Evolutionary conservation across 1,140 invertebrate species (phyloP), one percentile per base, ranked within the genome.

Genomic region (Drosophila fuyamai): DNA sequence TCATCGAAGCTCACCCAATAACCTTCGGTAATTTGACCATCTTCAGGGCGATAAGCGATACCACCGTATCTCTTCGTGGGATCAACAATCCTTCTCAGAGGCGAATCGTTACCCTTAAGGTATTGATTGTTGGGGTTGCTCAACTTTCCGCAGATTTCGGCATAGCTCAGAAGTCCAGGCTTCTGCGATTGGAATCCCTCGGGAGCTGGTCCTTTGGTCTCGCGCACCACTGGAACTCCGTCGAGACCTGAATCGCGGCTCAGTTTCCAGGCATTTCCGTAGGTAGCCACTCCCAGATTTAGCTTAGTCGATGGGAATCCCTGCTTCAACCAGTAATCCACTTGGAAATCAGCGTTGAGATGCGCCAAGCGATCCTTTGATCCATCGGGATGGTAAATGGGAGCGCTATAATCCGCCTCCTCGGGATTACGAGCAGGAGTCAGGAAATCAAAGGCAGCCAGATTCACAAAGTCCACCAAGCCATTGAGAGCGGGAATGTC

Each of bases 1-100:
- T 98, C 97, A 81, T 99, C 98, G 84, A 96, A 98, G 48, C 96
- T 96, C 0, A 98, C 95, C 98, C 98, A 99, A 46, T 98, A 94
- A 32, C 97, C 96, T 5, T 94, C 95, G 6, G 95, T 94, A 1
- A 93, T 94, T 29, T 93, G 94, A 7, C 94, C 93, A 63, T 96
- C 95, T 36, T 95, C 95, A 0, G 95, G 79, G 72, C 95, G 94
- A 93, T 94, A 97, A 0, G 96, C 96, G 77, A 96, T 97, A 23
- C 94, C 94, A 10, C 96, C 96, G 60, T 95, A 95, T 76, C 95
- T 95, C 76, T 96, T 96, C 46, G 94, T 95, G 0, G 96, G 95
- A 80, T 97, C 96, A 12, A 94, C 93, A 13, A 96, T 94, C 77
- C 95, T 94, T 60, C 95, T 94, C 1, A 97, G 77, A 10, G 94